Percentiles rank a stretch among this genome's conserved stretches.
phyloP scores from a whole-genome alignment of 2,113 vertebrate genomes.

The Chloroceryle aenea region DNA sequence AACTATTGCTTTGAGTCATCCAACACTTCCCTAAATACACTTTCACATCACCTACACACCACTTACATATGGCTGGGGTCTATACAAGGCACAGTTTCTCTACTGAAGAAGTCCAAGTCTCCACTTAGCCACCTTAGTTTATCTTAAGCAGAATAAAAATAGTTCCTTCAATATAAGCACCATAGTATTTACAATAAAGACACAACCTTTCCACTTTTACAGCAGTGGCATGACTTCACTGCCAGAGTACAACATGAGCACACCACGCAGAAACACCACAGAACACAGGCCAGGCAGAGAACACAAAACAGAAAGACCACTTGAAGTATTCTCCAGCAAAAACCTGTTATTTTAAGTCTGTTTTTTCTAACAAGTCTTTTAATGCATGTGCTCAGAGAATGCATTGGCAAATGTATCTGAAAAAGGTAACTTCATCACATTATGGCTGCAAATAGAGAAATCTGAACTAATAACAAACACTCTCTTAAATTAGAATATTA shows the following conservation, averaged over 20 bases:
- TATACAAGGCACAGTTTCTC: background rate
- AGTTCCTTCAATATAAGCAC: background rate
- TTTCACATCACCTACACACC: background rate
- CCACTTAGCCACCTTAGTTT: background rate
- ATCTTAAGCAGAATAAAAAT: background rate
- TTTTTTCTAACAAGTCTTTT: background rate
- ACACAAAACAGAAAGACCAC: background rate
- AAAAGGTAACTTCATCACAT: background rate
- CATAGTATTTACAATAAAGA: background rate
- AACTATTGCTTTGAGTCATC: background rate
- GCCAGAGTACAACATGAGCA: background rate
- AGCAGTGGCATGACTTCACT: background rate
- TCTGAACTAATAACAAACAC: background rate
- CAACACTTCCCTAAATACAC: background rate
- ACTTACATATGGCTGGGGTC: background rate
- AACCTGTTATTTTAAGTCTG: background rate
- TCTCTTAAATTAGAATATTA: background rate
- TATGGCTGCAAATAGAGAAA: background rate
- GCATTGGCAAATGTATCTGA: background rate
- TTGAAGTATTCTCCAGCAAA: background rate
- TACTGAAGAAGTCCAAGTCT: background rate
- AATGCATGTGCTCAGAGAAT: background rate
- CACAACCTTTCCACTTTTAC: background rate
- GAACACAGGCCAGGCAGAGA: background rate
- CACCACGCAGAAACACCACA: background rate